Evolutionary conservation across 2,888 invertebrate genomes (phyloP).

Genomic region (Drosophila subsilvestris): DNA sequence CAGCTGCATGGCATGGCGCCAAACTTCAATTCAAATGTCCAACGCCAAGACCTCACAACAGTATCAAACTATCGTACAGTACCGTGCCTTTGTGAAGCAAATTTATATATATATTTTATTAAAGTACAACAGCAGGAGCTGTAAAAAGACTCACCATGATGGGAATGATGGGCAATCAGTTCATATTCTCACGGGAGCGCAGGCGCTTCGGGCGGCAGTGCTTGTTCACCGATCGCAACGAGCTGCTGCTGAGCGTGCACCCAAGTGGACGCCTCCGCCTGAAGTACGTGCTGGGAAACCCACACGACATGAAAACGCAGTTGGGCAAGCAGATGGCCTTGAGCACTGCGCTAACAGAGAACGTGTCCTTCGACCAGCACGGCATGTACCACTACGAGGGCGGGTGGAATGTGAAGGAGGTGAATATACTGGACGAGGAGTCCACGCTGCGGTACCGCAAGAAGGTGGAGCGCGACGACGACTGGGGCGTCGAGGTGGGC

Average conservation of each 20-base stretch:
- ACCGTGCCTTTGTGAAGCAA: conserved; percentile 1
- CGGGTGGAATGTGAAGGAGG: conserved; percentile 91
- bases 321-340: conserved; percentile 84
- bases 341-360: conserved; percentile 79
- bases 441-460: conserved; percentile 90
- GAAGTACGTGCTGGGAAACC: conserved; percentile 86
- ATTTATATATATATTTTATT: not conserved
- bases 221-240: conserved; percentile 88
- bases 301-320: conserved; percentile 87
- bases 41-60: not conserved
- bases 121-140: conserved; percentile 13
- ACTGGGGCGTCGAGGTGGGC: conserved; percentile 87
- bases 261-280: conserved; percentile 85
- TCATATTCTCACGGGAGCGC: conserved; percentile 85
- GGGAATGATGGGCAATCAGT: conserved; percentile 60
- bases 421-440: conserved; percentile 88
- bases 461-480: conserved; percentile 91
- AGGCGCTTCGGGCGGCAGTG: conserved; percentile 90
- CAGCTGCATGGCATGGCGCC: not conserved
- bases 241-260: conserved; percentile 87
- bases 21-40: not conserved
- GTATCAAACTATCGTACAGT: not conserved
- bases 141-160: conserved; percentile 3
- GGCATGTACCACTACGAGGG: conserved; percentile 92
- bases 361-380: conserved; percentile 78